These are phyloP conservation scores for Acomys russatus DNA, from an alignment of 2,797 vertebrate species.

Conservation along the genomic window DNA sequence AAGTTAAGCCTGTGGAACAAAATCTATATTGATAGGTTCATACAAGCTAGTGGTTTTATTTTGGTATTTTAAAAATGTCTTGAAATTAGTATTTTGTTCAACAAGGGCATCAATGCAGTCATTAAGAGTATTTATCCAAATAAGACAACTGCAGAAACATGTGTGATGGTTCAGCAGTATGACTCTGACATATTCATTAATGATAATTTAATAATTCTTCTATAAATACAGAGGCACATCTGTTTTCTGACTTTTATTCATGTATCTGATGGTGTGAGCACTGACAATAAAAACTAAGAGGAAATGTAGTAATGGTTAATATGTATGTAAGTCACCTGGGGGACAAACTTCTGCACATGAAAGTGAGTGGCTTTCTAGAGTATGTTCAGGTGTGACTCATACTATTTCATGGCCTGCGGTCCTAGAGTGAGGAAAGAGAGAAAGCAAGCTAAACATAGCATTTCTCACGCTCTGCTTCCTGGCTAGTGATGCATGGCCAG, in stretches of 20 bases:
- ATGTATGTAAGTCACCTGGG: not conserved
- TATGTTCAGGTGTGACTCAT: not conserved
- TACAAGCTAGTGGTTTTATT: not conserved
- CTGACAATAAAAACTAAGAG: not conserved
- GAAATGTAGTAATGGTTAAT: not conserved
- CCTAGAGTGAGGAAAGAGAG: not conserved
- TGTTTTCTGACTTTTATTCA: not conserved
- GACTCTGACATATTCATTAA: slow-evolving; percentile 1
- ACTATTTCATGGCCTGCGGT: not conserved
- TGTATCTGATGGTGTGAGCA: not conserved
- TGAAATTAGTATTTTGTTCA: not conserved
- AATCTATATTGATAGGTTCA: not conserved
- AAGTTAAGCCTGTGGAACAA: not conserved
- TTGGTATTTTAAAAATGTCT: not conserved
- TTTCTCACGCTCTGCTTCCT: not conserved
- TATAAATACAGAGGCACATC: not conserved
- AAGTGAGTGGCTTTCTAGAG: not conserved
- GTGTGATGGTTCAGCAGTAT: not conserved
- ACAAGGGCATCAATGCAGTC: not conserved
- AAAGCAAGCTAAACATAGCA: not conserved
- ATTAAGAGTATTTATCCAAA: slow-evolving; percentile 14
- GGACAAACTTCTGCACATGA: not conserved
- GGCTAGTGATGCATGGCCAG: not conserved
- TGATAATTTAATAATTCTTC: slow-evolving; percentile 10
- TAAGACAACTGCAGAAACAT: not conserved